Evolutionary conservation across 2,113 vertebrate genomes (phyloP).

Genomic region (Zosterops borbonicus): DNA sequence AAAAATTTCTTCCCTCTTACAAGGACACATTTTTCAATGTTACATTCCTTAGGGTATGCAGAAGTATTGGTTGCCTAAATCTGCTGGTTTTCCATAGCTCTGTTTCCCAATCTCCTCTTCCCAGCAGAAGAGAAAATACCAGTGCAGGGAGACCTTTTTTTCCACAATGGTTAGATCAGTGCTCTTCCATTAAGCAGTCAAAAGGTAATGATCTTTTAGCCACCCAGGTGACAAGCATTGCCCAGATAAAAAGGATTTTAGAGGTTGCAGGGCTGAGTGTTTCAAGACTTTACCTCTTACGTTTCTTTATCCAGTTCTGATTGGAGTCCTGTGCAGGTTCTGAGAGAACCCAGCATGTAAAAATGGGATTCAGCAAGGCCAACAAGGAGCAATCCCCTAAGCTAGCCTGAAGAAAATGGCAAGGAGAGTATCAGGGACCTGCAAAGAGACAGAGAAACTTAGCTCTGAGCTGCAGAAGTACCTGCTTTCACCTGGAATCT

Average conservation of each 20-base stretch:
- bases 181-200: not conserved
- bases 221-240: not conserved
- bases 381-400: not conserved
- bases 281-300: not conserved
- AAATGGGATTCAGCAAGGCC: not conserved
- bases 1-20: conserved; percentile 4
- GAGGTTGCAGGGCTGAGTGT: not conserved
- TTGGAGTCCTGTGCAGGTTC: not conserved
- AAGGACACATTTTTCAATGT: not conserved
- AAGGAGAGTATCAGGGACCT: not conserved
- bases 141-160: not conserved
- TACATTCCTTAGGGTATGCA: not conserved
- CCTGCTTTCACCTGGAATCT: not conserved
- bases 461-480: not conserved
- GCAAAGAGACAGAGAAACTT: not conserved
- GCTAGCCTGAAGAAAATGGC: not conserved
- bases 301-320: not conserved
- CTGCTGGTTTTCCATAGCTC: not conserved
- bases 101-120: not conserved
- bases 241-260: not conserved
- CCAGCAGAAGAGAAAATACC: not conserved
- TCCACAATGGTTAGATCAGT: not conserved
- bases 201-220: not conserved
- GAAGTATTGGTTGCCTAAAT: not conserved
- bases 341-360: not conserved